Evolutionary conservation across 2,888 invertebrate genomes (phyloP).

Genomic region (Andrena trimmerana): DNA sequence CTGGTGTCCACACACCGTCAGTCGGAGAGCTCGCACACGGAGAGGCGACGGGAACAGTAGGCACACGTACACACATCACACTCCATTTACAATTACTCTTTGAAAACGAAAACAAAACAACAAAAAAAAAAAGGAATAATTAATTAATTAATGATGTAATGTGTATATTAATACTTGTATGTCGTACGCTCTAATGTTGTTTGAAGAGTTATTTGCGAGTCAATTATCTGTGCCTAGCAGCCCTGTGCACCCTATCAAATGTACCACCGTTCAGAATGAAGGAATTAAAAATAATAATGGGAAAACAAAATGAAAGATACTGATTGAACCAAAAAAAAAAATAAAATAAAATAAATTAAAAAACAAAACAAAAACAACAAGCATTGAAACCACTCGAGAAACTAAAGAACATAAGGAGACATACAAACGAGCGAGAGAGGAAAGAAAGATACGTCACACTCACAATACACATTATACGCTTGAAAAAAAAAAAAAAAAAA

Average conservation of each 20-base stretch:
- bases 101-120: constrained; percentile 65
- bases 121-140: constrained; percentile 63
- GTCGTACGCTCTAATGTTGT: constrained; percentile 85
- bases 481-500: constrained; percentile 14
- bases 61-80: constrained; percentile 57
- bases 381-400: constrained; percentile 35
- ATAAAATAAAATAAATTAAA: too few relatives aligned
- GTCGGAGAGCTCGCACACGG: constrained; percentile 21
- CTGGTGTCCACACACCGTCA: constrained; percentile 36
- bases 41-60: constrained; percentile 57
- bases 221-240: constrained; percentile 88
- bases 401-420: constrained; percentile 42
- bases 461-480: constrained; percentile 33
- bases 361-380: constrained; percentile 14
- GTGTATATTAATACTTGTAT: constrained; percentile 84
- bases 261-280: constrained; percentile 84
- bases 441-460: constrained; percentile 24
- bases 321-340: constrained; percentile 52
- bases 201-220: constrained; percentile 87
- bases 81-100: constrained; percentile 66
- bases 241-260: constrained; percentile 85
- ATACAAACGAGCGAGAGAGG: constrained; percentile 40
- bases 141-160: constrained; percentile 75
- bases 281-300: constrained; percentile 70
- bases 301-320: constrained; percentile 62